Conservation (phyloP, 2,113 vertebrate genomes). For the Spea bombifrons region DNA sequence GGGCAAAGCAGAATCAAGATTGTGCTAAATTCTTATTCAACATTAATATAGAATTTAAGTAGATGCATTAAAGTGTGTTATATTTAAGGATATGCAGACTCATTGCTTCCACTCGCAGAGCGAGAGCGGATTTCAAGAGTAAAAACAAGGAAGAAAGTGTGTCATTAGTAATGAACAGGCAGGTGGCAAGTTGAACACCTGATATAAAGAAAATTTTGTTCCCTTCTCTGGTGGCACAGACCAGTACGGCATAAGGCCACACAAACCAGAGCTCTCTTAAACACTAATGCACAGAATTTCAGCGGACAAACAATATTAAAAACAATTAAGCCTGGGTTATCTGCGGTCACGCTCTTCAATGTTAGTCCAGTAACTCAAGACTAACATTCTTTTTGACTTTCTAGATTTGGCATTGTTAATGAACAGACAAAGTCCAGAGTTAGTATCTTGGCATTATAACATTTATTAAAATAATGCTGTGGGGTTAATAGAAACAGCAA, state of each 20-base stretch:
- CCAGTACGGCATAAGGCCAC: conserved; percentile 58
- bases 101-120: conserved; percentile 55
- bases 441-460: conserved; percentile 96
- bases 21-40: conserved; percentile 23
- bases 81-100: conserved; percentile 49
- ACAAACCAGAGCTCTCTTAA: conserved; percentile 61
- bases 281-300: conserved; percentile 64
- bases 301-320: conserved; percentile 75
- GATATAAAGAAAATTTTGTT: conserved; percentile 58
- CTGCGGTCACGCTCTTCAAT: conserved; percentile 79
- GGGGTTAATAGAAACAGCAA: conserved; percentile 87
- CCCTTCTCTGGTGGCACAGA: conserved; percentile 60
- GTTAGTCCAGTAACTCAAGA: conserved; percentile 79
- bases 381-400: conserved; percentile 68
- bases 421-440: conserved; percentile 91
- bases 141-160: conserved; percentile 63
- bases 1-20: conserved; percentile 13
- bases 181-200: conserved; percentile 77
- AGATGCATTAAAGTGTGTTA: conserved; percentile 31
- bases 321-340: conserved; percentile 85
- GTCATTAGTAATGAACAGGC: conserved; percentile 88
- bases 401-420: conserved; percentile 80
- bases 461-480: conserved; percentile 96
- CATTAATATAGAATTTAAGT: conserved; percentile 66
- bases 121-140: conserved; percentile 63